Percentiles rank a stretch among this genome's conserved stretches.
These are phyloP conservation scores for Ametastegia equiseti DNA, from an alignment of 2,888 invertebrate genomes.

Conservation along the genomic window DNA sequence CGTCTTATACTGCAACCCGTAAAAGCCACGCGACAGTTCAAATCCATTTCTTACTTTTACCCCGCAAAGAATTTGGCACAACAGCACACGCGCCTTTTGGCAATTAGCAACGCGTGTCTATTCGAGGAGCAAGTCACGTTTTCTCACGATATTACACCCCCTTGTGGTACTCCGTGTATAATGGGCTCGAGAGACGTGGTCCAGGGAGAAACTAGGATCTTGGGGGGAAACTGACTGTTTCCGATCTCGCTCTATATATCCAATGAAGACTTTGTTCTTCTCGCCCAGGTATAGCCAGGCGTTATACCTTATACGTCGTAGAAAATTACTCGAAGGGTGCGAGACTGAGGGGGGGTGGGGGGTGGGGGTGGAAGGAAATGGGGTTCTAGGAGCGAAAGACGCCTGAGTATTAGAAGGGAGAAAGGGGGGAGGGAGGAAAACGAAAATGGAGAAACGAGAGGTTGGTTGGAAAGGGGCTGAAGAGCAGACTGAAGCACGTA, in stretches of 20 bases:
- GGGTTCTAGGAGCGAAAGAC: background rate
- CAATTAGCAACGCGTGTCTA: constrained; percentile 38
- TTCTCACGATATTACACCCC: background rate
- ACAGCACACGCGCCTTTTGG: background rate
- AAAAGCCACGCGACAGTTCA: constrained; percentile 8
- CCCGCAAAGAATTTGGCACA: background rate
- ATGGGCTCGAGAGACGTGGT: background rate
- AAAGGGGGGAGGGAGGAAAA: background rate
- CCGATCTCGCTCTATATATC: background rate
- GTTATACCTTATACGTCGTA: background rate
- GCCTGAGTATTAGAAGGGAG: background rate
- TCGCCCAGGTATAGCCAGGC: background rate
- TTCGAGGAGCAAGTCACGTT: constrained; percentile 20
- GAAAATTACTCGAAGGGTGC: background rate
- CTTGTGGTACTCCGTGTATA: constrained; percentile 6
- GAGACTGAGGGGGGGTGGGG: background rate
- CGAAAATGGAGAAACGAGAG: background rate
- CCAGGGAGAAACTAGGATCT: background rate
- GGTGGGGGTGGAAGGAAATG: constrained; percentile 23
- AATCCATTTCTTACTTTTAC: background rate
- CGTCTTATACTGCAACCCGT: background rate
- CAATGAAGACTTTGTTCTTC: constrained; percentile 29
- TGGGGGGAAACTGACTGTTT: background rate
- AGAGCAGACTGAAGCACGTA: constrained; percentile 29
- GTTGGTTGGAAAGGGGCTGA: background rate